Conservation (phyloP, 2,113 vertebrate genomes). For the Puntigrus tetrazona region DNA sequence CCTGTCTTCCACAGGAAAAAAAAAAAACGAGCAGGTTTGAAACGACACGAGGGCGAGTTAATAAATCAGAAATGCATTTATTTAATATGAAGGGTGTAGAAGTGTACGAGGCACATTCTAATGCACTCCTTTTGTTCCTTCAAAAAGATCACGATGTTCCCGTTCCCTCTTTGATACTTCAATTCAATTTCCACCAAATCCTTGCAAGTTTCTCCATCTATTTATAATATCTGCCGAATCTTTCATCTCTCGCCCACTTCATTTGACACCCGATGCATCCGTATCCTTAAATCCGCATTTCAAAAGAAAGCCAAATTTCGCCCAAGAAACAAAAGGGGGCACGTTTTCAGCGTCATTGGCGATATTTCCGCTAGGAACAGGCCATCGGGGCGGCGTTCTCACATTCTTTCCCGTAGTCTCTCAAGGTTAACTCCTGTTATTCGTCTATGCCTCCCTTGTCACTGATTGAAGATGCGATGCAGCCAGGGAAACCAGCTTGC, state of each 20-base stretch:
- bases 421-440: constrained; percentile 56
- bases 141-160: not conserved
- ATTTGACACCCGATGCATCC: not conserved
- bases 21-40: not conserved
- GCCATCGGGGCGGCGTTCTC: constrained; percentile 33
- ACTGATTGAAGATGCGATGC: constrained; percentile 43
- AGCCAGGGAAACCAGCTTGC: constrained; percentile 51
- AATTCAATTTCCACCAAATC: not conserved
- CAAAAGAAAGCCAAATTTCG: not conserved
- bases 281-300: constrained; percentile 11
- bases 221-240: constrained; percentile 28
- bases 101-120: not conserved
- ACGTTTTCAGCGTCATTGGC: not conserved
- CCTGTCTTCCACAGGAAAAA: not conserved
- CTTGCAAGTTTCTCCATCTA: constrained; percentile 22
- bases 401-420: constrained; percentile 49
- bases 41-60: not conserved
- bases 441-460: constrained; percentile 46
- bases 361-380: constrained; percentile 27
- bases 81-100: not conserved
- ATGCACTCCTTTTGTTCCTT: not conserved
- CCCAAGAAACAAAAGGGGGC: constrained; percentile 10
- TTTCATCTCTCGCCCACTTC: constrained; percentile 24
- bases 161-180: not conserved
- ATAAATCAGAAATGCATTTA: not conserved